phyloP scores from a whole-genome alignment of 2,797 vertebrate species.

The Chiloscyllium punctatum region DNA sequence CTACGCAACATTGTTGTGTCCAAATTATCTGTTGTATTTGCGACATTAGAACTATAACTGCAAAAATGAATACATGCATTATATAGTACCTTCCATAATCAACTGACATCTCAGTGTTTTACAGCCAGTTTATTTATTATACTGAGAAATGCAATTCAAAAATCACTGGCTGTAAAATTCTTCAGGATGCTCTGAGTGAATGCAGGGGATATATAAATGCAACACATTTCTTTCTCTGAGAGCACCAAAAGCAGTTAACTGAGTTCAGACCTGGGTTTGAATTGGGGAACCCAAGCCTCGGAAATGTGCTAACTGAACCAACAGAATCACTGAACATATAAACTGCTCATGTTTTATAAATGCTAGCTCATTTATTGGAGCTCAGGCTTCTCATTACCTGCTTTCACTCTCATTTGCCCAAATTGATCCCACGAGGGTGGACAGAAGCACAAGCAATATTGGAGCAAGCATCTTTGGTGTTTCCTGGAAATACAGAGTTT shows the following conservation, averaged over 20 bases:
- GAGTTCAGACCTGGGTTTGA: not conserved
- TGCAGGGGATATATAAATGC: not conserved
- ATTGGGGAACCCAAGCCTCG: not conserved
- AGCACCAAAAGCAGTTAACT: not conserved
- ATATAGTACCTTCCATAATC: not conserved
- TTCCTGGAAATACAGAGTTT: not conserved
- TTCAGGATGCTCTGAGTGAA: not conserved
- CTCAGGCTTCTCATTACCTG: not conserved
- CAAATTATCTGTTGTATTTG: not conserved
- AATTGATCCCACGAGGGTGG: not conserved
- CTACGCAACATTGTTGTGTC: not conserved
- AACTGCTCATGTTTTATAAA: not conserved
- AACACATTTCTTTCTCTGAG: not conserved
- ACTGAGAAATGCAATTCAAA: not conserved
- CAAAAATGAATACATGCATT: not conserved
- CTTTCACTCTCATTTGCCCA: not conserved
- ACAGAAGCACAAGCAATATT: not conserved
- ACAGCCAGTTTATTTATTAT: not conserved
- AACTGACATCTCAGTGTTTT: no score
- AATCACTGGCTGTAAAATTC: not conserved
- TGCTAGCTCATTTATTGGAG: not conserved
- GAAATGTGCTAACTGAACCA: not conserved
- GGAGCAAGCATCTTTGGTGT: not conserved
- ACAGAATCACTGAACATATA: not conserved
- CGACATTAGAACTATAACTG: not conserved